A percentile compares a stretch with the other conserved stretches of the same genome.
Conservation (phyloP, 1,140 invertebrate species). For the Scaptomyza pallida region DNA sequence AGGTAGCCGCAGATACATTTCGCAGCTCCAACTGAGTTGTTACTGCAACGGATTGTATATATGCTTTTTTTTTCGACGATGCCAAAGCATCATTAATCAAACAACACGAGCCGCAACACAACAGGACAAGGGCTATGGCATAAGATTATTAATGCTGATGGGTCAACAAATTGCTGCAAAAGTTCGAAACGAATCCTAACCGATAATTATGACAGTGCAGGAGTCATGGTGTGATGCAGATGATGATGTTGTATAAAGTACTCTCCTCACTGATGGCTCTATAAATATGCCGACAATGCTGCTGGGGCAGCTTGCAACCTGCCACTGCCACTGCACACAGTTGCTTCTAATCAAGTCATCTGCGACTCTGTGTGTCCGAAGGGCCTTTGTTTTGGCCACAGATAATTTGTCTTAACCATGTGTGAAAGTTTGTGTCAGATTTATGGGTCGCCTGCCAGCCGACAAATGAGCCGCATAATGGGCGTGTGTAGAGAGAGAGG, state of each 20-base stretch:
- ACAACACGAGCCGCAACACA: constrained; percentile 76
- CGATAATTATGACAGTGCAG: constrained; percentile 83
- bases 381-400: constrained; percentile 66
- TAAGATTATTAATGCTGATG: constrained; percentile 66
- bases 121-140: constrained; percentile 13
- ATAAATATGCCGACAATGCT: constrained; percentile 40
- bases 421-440: constrained; percentile 78
- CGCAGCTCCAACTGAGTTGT: constrained; percentile 52
- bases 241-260: constrained; percentile 65
- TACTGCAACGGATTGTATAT: constrained; percentile 10
- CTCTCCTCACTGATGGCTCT: constrained; percentile 33
- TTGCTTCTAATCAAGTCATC: constrained; percentile 77
- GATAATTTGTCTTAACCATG: constrained; percentile 80
- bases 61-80: constrained; percentile 11
- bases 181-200: constrained; percentile 78
- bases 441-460: constrained; percentile 52
- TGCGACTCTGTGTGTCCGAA: constrained; percentile 2
- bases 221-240: constrained; percentile 71
- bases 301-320: too few species aligned
- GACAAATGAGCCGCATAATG: constrained; percentile 74
- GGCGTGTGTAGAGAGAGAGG: constrained; percentile 46
- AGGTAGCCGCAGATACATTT: constrained; percentile 79
- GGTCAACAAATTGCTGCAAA: constrained; percentile 74
- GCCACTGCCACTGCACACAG: constrained; percentile 38
- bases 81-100: constrained; percentile 74